phyloP scores from a whole-genome alignment of 1,140 invertebrate species.

The Pseudomyrmex pallidus region DNA sequence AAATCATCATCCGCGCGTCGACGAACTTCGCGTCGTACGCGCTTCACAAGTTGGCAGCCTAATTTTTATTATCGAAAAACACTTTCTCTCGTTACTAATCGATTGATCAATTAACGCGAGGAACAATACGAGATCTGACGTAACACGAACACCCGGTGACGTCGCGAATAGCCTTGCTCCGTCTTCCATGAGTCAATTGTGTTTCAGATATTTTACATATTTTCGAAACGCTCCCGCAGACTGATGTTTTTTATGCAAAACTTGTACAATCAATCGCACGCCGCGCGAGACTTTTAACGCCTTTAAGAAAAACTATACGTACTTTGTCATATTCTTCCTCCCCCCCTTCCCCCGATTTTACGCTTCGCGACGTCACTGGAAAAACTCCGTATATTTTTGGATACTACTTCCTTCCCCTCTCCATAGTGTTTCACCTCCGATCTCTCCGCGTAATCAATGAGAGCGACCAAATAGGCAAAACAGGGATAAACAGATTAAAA shows the following conservation, averaged over 20 bases:
- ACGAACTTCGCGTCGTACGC: constrained; percentile 13
- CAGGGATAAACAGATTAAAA: neutral
- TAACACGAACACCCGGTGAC: constrained; percentile 18
- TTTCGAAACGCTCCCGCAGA: constrained; percentile 39
- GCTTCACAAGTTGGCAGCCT: constrained; percentile 53
- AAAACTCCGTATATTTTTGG: constrained; percentile 68
- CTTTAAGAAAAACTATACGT: constrained; percentile 1
- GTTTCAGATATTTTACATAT: constrained; percentile 47
- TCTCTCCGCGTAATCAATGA: constrained; percentile 40
- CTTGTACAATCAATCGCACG: neutral
- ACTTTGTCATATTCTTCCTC: no score
- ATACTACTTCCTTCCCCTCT: constrained; percentile 65
- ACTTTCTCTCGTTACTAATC: constrained; percentile 47
- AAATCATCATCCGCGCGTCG: constrained; percentile 13
- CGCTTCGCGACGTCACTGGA: constrained; percentile 53
- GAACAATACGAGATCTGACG: constrained; percentile 35
- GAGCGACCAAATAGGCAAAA: constrained; percentile 17
- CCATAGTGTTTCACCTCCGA: constrained; percentile 30
- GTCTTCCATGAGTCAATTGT: constrained; percentile 60
- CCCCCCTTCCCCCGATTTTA: neutral
- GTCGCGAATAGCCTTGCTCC: constrained; percentile 55
- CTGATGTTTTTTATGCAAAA: constrained; percentile 38
- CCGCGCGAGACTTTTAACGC: neutral
- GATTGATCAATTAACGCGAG: constrained; percentile 32
- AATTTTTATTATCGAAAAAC: constrained; percentile 57